These are phyloP conservation scores for Malthinus seriepunctatus DNA, from an alignment of 2,888 invertebrate genomes.

Conservation along the genomic window DNA sequence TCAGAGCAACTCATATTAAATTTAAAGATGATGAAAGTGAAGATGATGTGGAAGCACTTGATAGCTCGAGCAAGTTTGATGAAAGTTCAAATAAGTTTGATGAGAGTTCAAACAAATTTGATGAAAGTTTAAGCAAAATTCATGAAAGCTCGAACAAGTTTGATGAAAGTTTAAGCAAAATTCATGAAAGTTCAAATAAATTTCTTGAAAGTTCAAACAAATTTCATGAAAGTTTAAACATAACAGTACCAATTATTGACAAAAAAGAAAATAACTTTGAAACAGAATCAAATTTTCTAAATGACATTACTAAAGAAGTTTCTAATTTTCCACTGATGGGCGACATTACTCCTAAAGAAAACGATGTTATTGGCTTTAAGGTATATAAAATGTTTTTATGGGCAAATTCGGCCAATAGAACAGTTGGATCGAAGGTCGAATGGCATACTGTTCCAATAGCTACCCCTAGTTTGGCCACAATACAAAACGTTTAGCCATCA, in stretches of 20 bases:
- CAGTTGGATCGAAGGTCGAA: too few species aligned
- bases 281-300: neutral
- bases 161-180: too few species aligned
- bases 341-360: constrained; percentile 22
- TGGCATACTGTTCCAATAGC: too few species aligned
- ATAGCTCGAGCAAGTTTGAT: neutral
- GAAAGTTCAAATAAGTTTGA: neutral
- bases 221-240: too few species aligned
- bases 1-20: constrained; percentile 19
- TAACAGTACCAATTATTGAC: neutral
- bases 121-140: neutral
- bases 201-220: too few species aligned
- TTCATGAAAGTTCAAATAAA: too few species aligned
- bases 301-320: constrained; percentile 24
- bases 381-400: constrained; percentile 12
- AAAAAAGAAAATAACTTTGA: neutral
- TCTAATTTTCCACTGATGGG: constrained; percentile 26
- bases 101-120: neutral
- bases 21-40: constrained; percentile 20
- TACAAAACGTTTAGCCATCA: too few species aligned
- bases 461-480: too few species aligned
- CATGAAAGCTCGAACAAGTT: neutral
- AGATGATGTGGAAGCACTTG: neutral
- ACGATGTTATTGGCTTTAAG: constrained; percentile 40
- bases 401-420: too few species aligned